These are phyloP conservation scores for Fragum fragum DNA, from an alignment of 2,888 invertebrate genomes.

Conservation along the genomic window DNA sequence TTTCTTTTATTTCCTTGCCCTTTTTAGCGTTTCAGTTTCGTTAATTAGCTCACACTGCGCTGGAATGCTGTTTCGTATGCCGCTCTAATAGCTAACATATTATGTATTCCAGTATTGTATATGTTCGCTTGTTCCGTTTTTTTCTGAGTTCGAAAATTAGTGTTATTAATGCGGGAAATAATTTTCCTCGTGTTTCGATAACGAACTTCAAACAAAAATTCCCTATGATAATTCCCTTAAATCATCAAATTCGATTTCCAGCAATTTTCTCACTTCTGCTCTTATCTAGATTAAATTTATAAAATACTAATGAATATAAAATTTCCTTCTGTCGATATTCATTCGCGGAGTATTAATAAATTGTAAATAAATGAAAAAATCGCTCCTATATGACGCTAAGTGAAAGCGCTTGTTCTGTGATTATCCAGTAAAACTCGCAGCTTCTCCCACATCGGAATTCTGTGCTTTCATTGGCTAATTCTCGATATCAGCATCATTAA, in stretches of 20 bases:
- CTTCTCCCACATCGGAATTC: constrained; percentile 28
- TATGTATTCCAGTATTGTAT: constrained; percentile 40
- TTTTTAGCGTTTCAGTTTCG: constrained; percentile 38
- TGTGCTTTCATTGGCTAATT: constrained; percentile 29
- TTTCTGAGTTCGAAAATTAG: constrained; percentile 4
- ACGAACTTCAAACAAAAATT: constrained; percentile 23
- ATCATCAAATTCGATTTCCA: constrained; percentile 55
- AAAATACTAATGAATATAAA: constrained; percentile 61
- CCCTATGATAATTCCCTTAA: constrained; percentile 31
- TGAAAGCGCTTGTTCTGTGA: constrained; percentile 35
- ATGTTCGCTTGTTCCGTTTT: background rate
- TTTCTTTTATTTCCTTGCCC: constrained; percentile 13
- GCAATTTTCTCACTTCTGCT: constrained; percentile 40
- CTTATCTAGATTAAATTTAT: constrained; percentile 59
- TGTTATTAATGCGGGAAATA: constrained; percentile 21
- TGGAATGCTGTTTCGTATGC: constrained; percentile 59
- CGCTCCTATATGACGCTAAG: constrained; percentile 32
- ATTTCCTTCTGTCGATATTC: constrained; percentile 53
- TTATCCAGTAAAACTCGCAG: constrained; percentile 52
- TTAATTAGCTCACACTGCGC: constrained; percentile 60
- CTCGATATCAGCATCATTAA: background rate
- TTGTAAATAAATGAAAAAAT: constrained; percentile 62
- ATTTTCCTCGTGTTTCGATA: constrained; percentile 15
- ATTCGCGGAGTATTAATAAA: constrained; percentile 56
- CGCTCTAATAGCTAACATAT: constrained; percentile 54